phyloP scores from a whole-genome alignment of 2,113 vertebrate genomes.

The Podilymbus podiceps region DNA sequence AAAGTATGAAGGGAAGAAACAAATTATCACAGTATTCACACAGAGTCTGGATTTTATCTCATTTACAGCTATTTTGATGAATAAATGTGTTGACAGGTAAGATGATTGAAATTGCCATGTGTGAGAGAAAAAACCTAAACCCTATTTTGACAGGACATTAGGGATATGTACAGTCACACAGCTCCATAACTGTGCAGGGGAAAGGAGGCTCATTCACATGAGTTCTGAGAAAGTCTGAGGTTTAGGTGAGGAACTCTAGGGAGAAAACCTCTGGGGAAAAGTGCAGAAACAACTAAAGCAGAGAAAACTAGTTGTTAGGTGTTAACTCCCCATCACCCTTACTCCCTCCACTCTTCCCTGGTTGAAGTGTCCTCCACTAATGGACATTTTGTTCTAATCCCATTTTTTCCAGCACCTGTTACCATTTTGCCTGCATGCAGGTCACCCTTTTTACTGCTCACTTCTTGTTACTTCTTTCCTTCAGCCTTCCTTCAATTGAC shows the following conservation, averaged over 20 bases:
- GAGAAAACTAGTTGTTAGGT: not conserved
- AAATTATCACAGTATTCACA: not conserved
- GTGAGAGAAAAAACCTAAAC: not conserved
- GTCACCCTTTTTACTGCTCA: not conserved
- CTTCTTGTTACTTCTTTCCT: not conserved
- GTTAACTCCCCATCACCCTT: not conserved
- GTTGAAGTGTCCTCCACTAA: not conserved
- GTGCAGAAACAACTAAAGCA: not conserved
- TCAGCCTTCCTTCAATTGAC: not conserved
- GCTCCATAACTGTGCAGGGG: not conserved
- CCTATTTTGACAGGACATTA: not conserved
- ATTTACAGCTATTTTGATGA: not conserved
- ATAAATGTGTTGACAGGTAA: not conserved
- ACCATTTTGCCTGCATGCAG: not conserved
- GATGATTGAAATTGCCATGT: not conserved
- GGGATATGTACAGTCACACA: not conserved
- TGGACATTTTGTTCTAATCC: not conserved
- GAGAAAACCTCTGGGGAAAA: not conserved
- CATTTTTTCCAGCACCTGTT: not conserved
- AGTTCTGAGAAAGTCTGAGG: not conserved
- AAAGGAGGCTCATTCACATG: not conserved
- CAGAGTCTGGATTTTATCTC: not conserved
- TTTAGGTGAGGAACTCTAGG: not conserved
- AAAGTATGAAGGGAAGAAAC: not conserved
- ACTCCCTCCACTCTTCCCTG: not conserved